Evolutionary conservation across 2,113 vertebrate species (phyloP), one percentile per base, ranked within the genome.

Genomic region (Megalops atlanticus): DNA sequence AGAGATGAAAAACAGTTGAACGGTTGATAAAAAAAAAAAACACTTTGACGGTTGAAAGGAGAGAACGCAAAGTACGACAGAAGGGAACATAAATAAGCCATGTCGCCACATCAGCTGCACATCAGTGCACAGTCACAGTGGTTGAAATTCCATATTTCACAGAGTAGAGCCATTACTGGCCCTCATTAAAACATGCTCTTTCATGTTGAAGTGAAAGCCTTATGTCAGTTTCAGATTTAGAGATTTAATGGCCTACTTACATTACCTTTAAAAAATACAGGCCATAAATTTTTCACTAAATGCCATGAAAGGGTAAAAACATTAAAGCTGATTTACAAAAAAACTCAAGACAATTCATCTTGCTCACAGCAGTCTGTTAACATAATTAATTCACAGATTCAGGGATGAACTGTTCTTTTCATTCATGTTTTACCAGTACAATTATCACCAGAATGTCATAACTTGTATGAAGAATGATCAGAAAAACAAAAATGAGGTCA

Each of bases 131-230:
- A 38, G 10, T 40, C 21, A 31, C 24, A 33, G 14, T 73, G 45
- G 31, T 69, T 24, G 38, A 64, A 71, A 1, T 31, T 4, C 4
- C 69, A 72, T 36, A 16, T 38, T 18, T 80, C 40, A 35, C 52
- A 14, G 39, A 39, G 7, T 11, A 35, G 40, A 27, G 33, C 76
- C 69, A 83, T 89, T 85, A 89, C 38, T 78, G 74, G 24, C 76
- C 81, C 76, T 87, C 83, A 79, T 73, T 90, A 81, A 41, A 72
- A 16, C 24, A 90, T 88, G 87, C 84, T 80, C 85, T 90, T 91
- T 91, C 81, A 92, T 87, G 82, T 88, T n/a, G 76, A 41, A 82
- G 74, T 80, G 75, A 68, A 73, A 80, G 79, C 84, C 82, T 69
- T 83, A 84, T 52, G 85, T 84, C 77, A 83, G 79, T 10, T 14